phyloP scores from a whole-genome alignment of 2,888 invertebrate species.

The Pachycephus smyrnensis region DNA sequence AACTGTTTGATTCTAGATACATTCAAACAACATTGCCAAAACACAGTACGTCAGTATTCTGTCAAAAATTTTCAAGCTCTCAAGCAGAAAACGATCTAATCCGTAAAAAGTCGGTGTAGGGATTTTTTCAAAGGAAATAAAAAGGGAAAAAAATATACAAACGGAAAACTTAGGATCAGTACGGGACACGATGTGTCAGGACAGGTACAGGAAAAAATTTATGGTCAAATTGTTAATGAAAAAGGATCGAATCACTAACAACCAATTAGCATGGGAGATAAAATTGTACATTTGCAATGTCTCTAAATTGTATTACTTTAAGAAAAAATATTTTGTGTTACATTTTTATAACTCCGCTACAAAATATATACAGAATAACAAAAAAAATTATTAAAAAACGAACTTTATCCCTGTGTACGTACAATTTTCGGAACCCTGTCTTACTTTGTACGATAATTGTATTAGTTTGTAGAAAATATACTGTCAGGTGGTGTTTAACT shows the following conservation, averaged over 20 bases:
- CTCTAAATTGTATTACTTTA: conserved; percentile 62
- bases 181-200: conserved; percentile 33
- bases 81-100: conserved; percentile 12
- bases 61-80: conserved; percentile 42
- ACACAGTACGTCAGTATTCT: conserved; percentile 48
- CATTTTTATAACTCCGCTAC: conserved; percentile 64
- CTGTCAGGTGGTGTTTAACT: conserved; percentile 63
- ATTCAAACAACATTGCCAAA: conserved; percentile 56
- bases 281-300: conserved; percentile 62
- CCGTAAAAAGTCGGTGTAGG: conserved; percentile 21
- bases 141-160: conserved; percentile 29
- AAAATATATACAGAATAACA: conserved; percentile 61
- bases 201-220: conserved; percentile 34
- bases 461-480: conserved; percentile 64
- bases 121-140: conserved; percentile 20
- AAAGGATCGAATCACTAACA: conserved; percentile 34
- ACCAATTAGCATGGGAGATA: conserved; percentile 47
- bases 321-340: conserved; percentile 65
- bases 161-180: conserved; percentile 30
- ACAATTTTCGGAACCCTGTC: conserved; percentile 60
- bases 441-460: conserved; percentile 65
- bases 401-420: conserved; percentile 59
- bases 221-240: conserved; percentile 44
- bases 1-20: conserved; percentile 21
- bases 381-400: conserved; percentile 38